Percentiles rank a stretch among this genome's conserved stretches.
phyloP scores from a whole-genome alignment of 1,140 invertebrate genomes.

The Chrysomallon squamiferum region DNA sequence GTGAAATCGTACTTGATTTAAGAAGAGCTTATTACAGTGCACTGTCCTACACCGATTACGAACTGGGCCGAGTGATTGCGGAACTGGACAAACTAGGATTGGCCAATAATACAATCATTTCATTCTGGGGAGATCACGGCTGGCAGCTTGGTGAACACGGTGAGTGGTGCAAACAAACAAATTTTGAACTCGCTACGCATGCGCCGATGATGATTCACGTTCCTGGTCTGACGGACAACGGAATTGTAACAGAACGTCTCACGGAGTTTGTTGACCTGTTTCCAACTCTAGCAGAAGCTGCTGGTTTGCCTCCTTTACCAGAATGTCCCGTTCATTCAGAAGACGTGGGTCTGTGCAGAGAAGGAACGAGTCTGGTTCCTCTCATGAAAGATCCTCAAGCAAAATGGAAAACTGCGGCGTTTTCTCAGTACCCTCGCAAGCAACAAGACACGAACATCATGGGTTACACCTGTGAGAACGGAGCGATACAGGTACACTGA shows the following conservation, averaged over 20 bases:
- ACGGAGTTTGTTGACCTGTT: slow-evolving; percentile 86
- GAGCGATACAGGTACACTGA: slow-evolving; percentile 76
- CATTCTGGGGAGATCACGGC: slow-evolving; percentile 37
- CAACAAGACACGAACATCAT: slow-evolving; percentile 79
- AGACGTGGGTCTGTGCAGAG: slow-evolving; percentile 69
- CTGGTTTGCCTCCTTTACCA: slow-evolving; percentile 67
- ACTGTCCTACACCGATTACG: slow-evolving; percentile 26
- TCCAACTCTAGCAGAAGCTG: slow-evolving; percentile 79
- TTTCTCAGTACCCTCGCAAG: slow-evolving; percentile 85
- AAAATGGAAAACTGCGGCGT: slow-evolving; percentile 63
- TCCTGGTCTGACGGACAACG: slow-evolving; percentile 21
- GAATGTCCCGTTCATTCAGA: slow-evolving; percentile 66
- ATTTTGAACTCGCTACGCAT: slow-evolving; percentile 36
- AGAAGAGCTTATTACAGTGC: slow-evolving; percentile 32
- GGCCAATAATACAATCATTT: slow-evolving; percentile 32
- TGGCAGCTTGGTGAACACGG: slow-evolving; percentile 37
- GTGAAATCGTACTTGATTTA: slow-evolving; percentile 14
- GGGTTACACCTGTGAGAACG: slow-evolving; percentile 78
- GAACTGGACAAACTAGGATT: slow-evolving; percentile 29
- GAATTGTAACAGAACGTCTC: slow-evolving; percentile 21
- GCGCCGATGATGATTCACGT: slow-evolving; percentile 36
- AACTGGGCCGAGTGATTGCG: slow-evolving; percentile 25
- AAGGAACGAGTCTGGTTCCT: slow-evolving; percentile 75
- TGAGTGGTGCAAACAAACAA: slow-evolving; percentile 37
- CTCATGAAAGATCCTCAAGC: slow-evolving; percentile 34